Evolutionary conservation across 2,888 invertebrate species (phyloP).

Genomic region (Glaucopsyche alexis): DNA sequence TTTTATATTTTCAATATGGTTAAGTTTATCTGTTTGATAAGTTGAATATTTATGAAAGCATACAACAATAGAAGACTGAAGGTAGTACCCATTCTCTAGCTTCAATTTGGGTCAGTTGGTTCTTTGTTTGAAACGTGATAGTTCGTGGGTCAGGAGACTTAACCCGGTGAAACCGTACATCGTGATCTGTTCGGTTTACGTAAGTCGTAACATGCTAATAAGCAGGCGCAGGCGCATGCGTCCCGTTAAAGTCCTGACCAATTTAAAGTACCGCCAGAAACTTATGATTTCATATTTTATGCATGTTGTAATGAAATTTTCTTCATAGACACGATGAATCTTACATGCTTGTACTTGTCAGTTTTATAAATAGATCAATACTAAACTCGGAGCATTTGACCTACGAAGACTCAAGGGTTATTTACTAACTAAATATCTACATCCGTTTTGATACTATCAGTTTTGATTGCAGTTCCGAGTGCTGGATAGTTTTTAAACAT

Average conservation of each 20-base stretch:
- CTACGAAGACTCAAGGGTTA: background rate
- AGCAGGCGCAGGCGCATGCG: constrained; percentile 37
- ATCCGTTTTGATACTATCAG: background rate
- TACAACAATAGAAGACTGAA: background rate
- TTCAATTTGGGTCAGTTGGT: background rate
- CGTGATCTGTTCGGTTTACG: constrained; percentile 37
- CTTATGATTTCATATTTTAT: background rate
- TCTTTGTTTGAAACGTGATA: background rate
- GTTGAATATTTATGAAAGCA: background rate
- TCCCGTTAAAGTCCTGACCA: constrained; percentile 44
- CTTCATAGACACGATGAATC: too few relatives aligned
- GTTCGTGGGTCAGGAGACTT: constrained; percentile 2
- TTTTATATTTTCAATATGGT: too few relatives aligned
- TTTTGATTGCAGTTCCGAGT: background rate
- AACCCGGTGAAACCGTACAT: constrained; percentile 26
- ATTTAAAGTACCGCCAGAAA: constrained; percentile 37
- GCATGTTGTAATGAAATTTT: too few relatives aligned
- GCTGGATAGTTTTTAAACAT: background rate
- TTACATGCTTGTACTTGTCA: background rate
- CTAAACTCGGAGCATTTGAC: background rate
- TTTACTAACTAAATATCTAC: background rate
- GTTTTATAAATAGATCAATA: background rate
- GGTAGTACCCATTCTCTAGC: background rate
- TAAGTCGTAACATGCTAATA: constrained; percentile 42
- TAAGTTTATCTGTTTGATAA: too few relatives aligned